Conservation (phyloP, 2,113 vertebrate genomes). For the Mirza zaza region DNA sequence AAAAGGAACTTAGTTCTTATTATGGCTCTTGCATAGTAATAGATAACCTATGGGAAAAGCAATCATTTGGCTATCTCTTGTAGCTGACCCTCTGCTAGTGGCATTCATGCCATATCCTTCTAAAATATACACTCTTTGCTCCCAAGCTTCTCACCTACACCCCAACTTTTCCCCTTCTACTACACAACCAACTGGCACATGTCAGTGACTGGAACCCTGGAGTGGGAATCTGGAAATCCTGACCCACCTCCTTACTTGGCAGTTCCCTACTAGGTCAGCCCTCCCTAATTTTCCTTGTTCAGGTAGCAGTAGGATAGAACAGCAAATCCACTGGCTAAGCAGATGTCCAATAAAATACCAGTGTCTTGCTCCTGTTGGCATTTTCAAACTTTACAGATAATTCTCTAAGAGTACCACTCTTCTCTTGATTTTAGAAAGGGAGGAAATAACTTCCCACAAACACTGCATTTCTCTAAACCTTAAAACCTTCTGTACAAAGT, state of each 20-base stretch:
- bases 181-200: not conserved
- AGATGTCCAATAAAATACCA: not conserved
- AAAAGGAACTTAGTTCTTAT: not conserved
- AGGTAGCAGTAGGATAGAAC: not conserved
- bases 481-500: not conserved
- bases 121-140: not conserved
- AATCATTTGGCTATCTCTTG: not conserved
- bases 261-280: not conserved
- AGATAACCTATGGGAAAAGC: not conserved
- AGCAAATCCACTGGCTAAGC: not conserved
- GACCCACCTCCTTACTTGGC: not conserved
- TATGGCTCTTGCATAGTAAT: not conserved
- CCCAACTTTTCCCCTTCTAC: not conserved
- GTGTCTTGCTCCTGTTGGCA: not conserved
- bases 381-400: not conserved
- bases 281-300: not conserved
- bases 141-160: not conserved
- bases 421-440: constrained; percentile 11
- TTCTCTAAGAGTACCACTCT: not conserved
- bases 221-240: not conserved
- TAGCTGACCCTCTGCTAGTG: not conserved
- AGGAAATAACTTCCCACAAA: not conserved
- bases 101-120: not conserved
- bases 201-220: not conserved
- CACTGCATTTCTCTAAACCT: not conserved